Conservation (phyloP, 2,888 invertebrate genomes). For the Andrena fulva region DNA sequence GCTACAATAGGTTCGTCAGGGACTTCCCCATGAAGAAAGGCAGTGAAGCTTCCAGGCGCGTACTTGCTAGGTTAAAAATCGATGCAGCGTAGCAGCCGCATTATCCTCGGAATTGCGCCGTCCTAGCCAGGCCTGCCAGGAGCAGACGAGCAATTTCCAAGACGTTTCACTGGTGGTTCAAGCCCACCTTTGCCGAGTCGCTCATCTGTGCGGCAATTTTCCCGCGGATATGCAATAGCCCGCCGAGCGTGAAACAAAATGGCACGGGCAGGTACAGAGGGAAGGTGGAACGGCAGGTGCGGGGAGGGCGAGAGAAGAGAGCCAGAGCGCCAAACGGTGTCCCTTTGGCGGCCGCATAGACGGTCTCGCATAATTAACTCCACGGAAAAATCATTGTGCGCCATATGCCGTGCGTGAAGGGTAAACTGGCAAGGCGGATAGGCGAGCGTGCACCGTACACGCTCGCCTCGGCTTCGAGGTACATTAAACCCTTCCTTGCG, state of each 20-base stretch:
- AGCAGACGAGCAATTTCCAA: slow-evolving; percentile 62
- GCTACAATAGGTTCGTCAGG: no score
- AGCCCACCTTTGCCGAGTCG: slow-evolving; percentile 40
- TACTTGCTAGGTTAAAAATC: slow-evolving; percentile 22
- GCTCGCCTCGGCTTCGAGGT: slow-evolving; percentile 71
- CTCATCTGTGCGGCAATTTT: slow-evolving; percentile 60
- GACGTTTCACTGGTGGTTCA: slow-evolving; percentile 50
- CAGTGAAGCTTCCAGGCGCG: slow-evolving; percentile 18
- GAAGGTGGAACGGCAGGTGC: neutral
- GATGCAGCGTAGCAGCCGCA: slow-evolving; percentile 28
- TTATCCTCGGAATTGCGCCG: slow-evolving; percentile 58
- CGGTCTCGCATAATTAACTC: slow-evolving; percentile 80
- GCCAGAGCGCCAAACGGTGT: slow-evolving; percentile 60
- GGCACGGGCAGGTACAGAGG: slow-evolving; percentile 25
- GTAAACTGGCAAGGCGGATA: slow-evolving; percentile 72
- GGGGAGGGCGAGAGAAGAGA: neutral
- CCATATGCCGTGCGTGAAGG: slow-evolving; percentile 81
- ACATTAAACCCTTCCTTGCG: slow-evolving; percentile 76
- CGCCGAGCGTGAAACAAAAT: slow-evolving; percentile 31
- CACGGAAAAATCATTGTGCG: slow-evolving; percentile 79
- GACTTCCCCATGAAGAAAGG: neutral
- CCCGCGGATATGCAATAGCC: slow-evolving; percentile 58
- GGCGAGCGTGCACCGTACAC: slow-evolving; percentile 59
- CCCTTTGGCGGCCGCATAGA: slow-evolving; percentile 65
- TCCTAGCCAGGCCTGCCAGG: slow-evolving; percentile 41